Percentiles rank a stretch among this genome's conserved stretches.
These are phyloP conservation scores for Tetraodon nigroviridis DNA, from an alignment of 2,113 vertebrate genomes.

Conservation along the genomic window DNA sequence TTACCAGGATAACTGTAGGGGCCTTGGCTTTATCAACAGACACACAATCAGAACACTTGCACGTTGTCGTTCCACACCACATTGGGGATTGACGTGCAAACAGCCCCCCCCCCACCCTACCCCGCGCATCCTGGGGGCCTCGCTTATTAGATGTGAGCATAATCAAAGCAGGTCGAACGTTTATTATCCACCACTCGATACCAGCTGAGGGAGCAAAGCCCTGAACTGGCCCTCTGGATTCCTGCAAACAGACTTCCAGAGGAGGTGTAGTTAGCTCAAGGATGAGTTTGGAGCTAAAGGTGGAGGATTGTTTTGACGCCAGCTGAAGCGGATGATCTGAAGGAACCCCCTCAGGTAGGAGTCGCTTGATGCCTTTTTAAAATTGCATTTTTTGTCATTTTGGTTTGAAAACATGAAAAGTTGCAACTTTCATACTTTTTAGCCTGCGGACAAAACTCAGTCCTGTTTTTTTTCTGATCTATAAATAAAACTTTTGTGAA, in stretches of 20 bases:
- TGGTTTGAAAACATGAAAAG: not conserved
- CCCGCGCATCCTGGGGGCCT: conserved; percentile 54
- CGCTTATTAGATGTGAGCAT: conserved; percentile 54
- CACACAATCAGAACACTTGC: conserved; percentile 32
- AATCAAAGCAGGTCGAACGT: conserved; percentile 80
- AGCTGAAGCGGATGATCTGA: conserved; percentile 38
- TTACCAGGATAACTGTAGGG: conserved; percentile 67
- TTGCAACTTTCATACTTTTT: too few relatives aligned
- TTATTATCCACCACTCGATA: conserved; percentile 83
- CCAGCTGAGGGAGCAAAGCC: conserved; percentile 29
- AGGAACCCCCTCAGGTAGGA: conserved; percentile 50
- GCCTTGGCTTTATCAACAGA: conserved; percentile 34
- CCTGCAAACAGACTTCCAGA: conserved; percentile 21
- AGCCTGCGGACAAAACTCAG: too few relatives aligned
- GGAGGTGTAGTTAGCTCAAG: conserved; percentile 10
- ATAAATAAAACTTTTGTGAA: too few relatives aligned
- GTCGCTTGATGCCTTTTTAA: not conserved
- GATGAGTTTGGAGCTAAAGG: conserved; percentile 17
- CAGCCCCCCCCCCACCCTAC: conserved; percentile 16
- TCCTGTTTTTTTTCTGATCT: too few relatives aligned
- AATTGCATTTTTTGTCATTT: not conserved
- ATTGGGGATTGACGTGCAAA: conserved; percentile 54
- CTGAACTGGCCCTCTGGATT: conserved; percentile 29
- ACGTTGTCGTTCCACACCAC: conserved; percentile 44
- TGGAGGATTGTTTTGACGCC: conserved; percentile 4